A percentile compares a stretch with the other conserved stretches of the same genome.
Conservation (phyloP, 2,888 invertebrate species). For the Teleiodes luculella region DNA sequence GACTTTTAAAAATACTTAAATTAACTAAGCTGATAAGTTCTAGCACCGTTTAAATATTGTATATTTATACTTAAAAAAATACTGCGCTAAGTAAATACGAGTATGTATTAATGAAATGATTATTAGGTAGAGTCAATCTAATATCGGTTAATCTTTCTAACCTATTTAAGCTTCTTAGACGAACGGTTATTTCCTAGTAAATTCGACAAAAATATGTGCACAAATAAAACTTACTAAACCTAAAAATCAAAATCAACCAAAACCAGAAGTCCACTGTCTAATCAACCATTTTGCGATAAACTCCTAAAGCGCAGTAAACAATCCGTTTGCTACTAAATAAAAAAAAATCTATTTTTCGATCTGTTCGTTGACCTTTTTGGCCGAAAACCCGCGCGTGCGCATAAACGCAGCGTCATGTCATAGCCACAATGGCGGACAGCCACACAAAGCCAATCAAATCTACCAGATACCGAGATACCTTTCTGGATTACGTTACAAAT, state of each 20-base stretch:
- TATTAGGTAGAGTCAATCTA: too few relatives aligned
- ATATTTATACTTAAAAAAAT: too few relatives aligned
- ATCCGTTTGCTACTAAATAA: constrained; percentile 37
- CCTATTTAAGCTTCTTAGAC: too few relatives aligned
- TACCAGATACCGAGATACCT: constrained; percentile 69
- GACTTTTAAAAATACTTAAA: too few relatives aligned
- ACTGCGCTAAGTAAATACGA: too few relatives aligned
- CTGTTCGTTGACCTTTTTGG: constrained; percentile 57
- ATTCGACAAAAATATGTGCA: constrained; percentile 1
- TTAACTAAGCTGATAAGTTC: too few relatives aligned
- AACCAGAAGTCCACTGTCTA: neutral
- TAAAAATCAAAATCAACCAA: neutral
- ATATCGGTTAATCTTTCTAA: too few relatives aligned
- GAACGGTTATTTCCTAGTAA: too few relatives aligned
- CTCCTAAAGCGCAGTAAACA: constrained; percentile 37
- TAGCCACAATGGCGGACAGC: constrained; percentile 63
- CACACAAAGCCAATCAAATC: constrained; percentile 68
- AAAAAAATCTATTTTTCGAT: constrained; percentile 44
- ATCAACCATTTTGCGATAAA: neutral
- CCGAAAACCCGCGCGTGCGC: constrained; percentile 60
- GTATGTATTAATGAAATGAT: too few relatives aligned
- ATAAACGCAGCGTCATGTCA: constrained; percentile 69
- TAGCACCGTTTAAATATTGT: too few relatives aligned
- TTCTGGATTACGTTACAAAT: constrained; percentile 69
- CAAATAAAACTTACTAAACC: neutral